These are phyloP conservation scores for Bombus huntii DNA, from an alignment of 1,140 invertebrate species.

Conservation along the genomic window DNA sequence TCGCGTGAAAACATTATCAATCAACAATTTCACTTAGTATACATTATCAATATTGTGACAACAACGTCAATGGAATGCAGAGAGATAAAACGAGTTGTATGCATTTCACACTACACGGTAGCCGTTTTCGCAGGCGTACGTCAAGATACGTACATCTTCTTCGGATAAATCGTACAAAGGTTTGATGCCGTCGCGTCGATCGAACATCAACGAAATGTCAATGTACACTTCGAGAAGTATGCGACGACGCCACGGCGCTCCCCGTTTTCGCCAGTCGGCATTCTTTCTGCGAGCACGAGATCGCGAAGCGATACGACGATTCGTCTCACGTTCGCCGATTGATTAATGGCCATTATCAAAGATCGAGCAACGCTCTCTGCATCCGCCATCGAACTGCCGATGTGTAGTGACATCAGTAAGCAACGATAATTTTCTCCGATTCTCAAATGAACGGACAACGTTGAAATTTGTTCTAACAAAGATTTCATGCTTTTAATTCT, in stretches of 20 bases:
- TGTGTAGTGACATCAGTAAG: neutral
- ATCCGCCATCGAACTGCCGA: neutral
- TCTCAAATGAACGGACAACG: neutral
- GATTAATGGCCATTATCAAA: slow-evolving; percentile 51
- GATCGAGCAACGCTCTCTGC: slow-evolving; percentile 23
- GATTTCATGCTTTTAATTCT: no score
- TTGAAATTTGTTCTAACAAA: no score
- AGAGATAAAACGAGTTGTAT: neutral
- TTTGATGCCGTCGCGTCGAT: slow-evolving; percentile 6
- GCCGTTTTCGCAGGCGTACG: neutral
- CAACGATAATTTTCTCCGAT: neutral
- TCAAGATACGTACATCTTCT: neutral
- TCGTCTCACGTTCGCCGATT: slow-evolving; percentile 49
- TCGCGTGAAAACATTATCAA: no score
- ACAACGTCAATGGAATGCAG: neutral
- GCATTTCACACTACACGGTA: neutral
- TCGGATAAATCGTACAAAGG: slow-evolving; percentile 30
- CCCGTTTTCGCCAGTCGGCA: slow-evolving; percentile 25
- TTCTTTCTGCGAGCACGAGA: slow-evolving; percentile 42
- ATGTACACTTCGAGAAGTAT: slow-evolving; percentile 11
- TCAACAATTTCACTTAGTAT: neutral
- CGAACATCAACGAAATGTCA: slow-evolving; percentile 41
- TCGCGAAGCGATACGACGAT: slow-evolving; percentile 25
- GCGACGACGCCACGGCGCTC: slow-evolving; percentile 6
- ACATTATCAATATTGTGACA: neutral